Evolutionary conservation across 2,888 invertebrate species (phyloP), one percentile per base, ranked within the genome.

Genomic region (Latheticus oryzae): DNA sequence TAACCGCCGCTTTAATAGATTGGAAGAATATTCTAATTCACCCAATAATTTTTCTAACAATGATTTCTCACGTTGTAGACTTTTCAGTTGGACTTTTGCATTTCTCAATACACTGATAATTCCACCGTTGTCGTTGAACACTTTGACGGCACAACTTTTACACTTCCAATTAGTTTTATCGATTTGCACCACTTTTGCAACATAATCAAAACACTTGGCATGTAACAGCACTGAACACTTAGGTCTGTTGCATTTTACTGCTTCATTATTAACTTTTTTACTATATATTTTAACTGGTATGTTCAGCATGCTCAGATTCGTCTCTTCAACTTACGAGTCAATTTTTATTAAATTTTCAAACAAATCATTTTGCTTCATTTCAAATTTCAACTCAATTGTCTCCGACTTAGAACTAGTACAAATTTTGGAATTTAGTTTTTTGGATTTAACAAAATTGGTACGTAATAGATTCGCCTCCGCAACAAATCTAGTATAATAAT

Each of bases 211-310:
- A 19, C 5, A 19, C n/a, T n/a, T n/a, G n/a, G n/a, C n/a, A n/a
- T n/a, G n/a, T n/a, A n/a, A n/a, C n/a, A n/a, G n/a, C n/a, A n/a
- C n/a, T n/a, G n/a, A n/a, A n/a, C n/a, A n/a, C n/a, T n/a, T n/a
- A n/a, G n/a, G n/a, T n/a, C n/a, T n/a, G n/a, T n/a, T n/a, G n/a
- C n/a, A n/a, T n/a, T n/a, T n/a, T n/a, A n/a, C n/a, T n/a, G n/a
- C n/a, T n/a, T n/a, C n/a, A n/a, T n/a, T n/a, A 5, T 19, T 5
- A 3, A 19, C 21, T 19, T 19, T 19, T 19, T 19, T 19, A 3
- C 21, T 19, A 8, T 37, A 5, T 37, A 9, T 30, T 30, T 30
- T 30, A 5, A 9, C 11, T 30, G 30, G 30, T 19, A 19, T 19
- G 3, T 19, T 5, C 21, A 19, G 21, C 5, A 19, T 3, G 21